Percentiles rank a stretch among this genome's conserved stretches.
phyloP scores from a whole-genome alignment of 2,797 vertebrate species.

The Sebastes minor region DNA sequence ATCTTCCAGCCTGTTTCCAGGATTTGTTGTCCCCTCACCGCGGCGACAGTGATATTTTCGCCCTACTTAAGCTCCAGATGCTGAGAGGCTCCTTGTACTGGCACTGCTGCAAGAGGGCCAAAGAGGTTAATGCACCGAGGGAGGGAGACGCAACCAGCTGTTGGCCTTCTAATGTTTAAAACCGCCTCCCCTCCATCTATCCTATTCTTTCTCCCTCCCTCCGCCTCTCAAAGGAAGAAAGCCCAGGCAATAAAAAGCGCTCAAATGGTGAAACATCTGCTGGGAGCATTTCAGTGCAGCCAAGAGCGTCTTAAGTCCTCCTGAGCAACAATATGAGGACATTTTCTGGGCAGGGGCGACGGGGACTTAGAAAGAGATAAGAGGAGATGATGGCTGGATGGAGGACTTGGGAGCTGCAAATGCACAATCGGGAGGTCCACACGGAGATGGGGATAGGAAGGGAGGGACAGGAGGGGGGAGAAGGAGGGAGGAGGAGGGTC shows the following conservation, averaged over 20 bases:
- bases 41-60: conserved; percentile 88
- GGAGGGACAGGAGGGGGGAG: conserved; percentile 5
- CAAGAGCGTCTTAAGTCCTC: conserved; percentile 79
- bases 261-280: conserved; percentile 79
- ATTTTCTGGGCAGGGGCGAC: conserved; percentile 62
- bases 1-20: conserved; percentile 87
- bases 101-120: conserved; percentile 87
- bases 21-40: conserved; percentile 63
- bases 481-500: conserved; percentile 49
- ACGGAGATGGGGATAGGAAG: conserved; percentile 36
- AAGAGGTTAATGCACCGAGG: conserved; percentile 96
- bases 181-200: conserved; percentile 66
- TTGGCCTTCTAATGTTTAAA: conserved; percentile 95
- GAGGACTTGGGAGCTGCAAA: conserved; percentile 69
- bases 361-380: conserved; percentile 78
- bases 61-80: conserved; percentile 89
- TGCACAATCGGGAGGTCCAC: conserved; percentile 69
- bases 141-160: conserved; percentile 95
- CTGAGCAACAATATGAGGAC: conserved; percentile 68
- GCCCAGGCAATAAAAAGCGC: conserved; percentile 62
- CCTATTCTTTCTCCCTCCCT: conserved; percentile 54
- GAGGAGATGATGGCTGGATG: conserved; percentile 79
- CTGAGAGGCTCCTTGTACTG: conserved; percentile 92
- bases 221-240: conserved; percentile 65
- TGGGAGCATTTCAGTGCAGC: conserved; percentile 68